phyloP scores from a whole-genome alignment of 37 sponge, comb jelly and placozoan species.

The Tethya wilhelma region DNA sequence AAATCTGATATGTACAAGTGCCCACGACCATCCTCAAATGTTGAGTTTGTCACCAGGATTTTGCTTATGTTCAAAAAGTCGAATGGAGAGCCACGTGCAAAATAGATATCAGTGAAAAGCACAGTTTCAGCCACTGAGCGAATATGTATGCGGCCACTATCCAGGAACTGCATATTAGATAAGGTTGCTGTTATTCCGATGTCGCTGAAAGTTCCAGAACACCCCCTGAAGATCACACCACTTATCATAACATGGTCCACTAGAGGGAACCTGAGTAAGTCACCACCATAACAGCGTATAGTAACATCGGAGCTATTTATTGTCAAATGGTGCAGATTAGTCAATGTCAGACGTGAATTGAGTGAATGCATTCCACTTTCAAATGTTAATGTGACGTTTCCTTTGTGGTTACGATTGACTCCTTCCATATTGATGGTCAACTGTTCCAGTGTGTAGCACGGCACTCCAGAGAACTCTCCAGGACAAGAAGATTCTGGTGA shows the following conservation, averaged over 20 bases:
- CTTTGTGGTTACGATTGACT: not conserved
- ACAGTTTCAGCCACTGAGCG: not conserved
- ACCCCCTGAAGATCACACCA: not conserved
- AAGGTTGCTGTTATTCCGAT: not conserved
- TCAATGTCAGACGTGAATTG: not conserved
- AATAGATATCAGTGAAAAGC: not conserved
- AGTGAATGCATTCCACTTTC: not conserved
- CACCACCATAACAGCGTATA: not conserved
- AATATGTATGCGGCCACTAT: not conserved
- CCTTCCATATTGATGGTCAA: not conserved
- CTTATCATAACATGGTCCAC: not conserved
- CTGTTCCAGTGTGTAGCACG: not conserved
- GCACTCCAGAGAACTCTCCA: constrained; percentile 2
- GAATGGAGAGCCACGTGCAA: not conserved
- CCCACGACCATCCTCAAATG: not conserved
- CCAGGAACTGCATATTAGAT: not conserved
- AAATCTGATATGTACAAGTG: not conserved
- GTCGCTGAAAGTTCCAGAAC: not conserved
- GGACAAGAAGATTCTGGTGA: not conserved
- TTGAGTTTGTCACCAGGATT: not conserved
- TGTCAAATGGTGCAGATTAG: not conserved
- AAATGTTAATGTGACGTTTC: not conserved
- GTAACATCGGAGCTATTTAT: not conserved
- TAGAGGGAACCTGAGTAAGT: not conserved
- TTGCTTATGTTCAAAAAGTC: not conserved